These are phyloP conservation scores for Lepetodrilus schrolli DNA, from an alignment of 2,888 invertebrate species.

Conservation along the genomic window DNA sequence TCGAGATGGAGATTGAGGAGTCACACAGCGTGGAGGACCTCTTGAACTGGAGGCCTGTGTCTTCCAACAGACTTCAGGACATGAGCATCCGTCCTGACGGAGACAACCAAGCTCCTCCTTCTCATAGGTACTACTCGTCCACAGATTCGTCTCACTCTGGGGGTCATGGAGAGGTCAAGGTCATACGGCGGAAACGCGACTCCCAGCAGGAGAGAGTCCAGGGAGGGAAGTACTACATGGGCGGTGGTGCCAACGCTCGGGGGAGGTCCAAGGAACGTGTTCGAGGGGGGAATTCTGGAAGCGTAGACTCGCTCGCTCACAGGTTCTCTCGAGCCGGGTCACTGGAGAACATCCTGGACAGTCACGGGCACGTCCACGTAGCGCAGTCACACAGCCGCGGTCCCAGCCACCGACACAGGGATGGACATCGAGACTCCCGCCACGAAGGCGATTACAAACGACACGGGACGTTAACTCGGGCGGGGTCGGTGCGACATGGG, in stretches of 20 bases:
- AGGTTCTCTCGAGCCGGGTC: slow-evolving; percentile 52
- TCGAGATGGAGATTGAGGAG: slow-evolving; percentile 66
- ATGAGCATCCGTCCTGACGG: background rate
- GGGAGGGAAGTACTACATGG: slow-evolving; percentile 64
- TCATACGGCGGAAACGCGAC: background rate
- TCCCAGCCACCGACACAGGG: slow-evolving; percentile 8
- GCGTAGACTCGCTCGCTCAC: slow-evolving; percentile 45
- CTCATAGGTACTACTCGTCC: background rate
- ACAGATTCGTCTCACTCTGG: background rate
- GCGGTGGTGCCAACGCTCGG: slow-evolving; percentile 46
- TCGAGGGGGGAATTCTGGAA: slow-evolving; percentile 43
- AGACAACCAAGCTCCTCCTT: background rate
- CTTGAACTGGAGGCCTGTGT: slow-evolving; percentile 43
- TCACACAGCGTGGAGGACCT: slow-evolving; percentile 67
- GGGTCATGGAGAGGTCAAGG: background rate
- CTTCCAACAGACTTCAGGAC: background rate
- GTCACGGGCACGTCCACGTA: slow-evolving; percentile 29
- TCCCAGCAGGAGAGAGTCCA: background rate
- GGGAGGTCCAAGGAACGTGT: slow-evolving; percentile 36
- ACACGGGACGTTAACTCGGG: slow-evolving; percentile 44
- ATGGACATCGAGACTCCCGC: background rate
- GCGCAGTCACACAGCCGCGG: background rate
- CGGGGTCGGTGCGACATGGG: slow-evolving; percentile 73
- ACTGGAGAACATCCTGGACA: slow-evolving; percentile 58
- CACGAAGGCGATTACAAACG: background rate